Evolutionary conservation across 2,113 vertebrate species (phyloP), one percentile per base, ranked within the genome.

Genomic region (Opisthocomus hoazin): DNA sequence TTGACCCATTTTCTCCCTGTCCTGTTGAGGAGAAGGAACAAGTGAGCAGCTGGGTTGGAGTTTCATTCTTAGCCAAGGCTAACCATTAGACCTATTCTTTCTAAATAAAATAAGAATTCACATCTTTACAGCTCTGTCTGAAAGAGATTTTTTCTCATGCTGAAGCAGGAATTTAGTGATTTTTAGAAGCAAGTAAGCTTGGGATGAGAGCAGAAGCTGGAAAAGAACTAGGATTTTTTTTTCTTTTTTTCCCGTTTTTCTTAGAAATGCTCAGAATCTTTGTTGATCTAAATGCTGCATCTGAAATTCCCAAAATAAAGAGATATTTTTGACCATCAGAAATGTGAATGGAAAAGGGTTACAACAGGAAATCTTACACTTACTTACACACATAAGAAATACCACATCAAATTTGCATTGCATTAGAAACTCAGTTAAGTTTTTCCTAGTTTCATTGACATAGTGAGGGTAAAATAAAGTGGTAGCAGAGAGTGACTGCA

Each of bases 161-260:
- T 71, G 17, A 78, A 82, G 36, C 29, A 78, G 4, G 29, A 77
- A 19, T 87, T 87, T 19, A 66, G 50, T 10, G 10, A 66, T 82
- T 87, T 81, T 13, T 50, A 37, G 26, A 74, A 63, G 14, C 22
- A 87, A 77, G 11, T 3, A 93, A 63, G 9, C 9, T 45, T 50
- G 10, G 19, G 12, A 51, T 51, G 18, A 16, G 7, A 82, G 19
- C 50, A 83, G 39, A 71, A 71, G 8, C 11, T 54, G n/a, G 45
- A 48, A 87, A 73, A 46, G 2, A 63, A 41, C 3, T 1, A 3
- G n/a, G n/a, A 2, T 1, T 9, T 5, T 18, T 9, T 41, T 21
- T 19, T 8, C 4, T 6, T 4, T 63, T 66, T n/a, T 34, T 30
- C 2, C 6, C 1, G 50, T 65, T 69, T 77, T 61, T 53, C 37